These are phyloP conservation scores for Drosophila pectinifera DNA, from an alignment of 1,140 invertebrate genomes.

Conservation along the genomic window DNA sequence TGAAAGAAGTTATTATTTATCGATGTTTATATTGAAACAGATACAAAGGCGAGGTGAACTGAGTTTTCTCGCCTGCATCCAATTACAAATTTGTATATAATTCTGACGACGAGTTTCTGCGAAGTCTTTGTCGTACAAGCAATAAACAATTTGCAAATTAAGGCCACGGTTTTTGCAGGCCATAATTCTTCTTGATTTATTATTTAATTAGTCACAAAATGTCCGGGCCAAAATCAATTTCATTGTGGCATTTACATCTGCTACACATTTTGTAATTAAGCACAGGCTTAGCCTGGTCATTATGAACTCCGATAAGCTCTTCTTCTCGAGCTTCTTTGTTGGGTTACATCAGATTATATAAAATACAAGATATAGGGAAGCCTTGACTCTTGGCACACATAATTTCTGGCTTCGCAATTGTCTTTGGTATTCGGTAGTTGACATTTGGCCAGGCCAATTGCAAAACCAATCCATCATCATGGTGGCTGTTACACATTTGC, in stretches of 20 bases:
- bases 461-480: constrained; percentile 23
- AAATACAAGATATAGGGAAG: too few species aligned
- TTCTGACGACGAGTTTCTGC: background rate
- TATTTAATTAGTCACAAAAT: constrained; percentile 4
- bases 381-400: background rate
- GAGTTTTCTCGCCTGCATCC: too few species aligned
- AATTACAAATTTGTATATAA: too few species aligned
- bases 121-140: background rate
- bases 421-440: constrained; percentile 14
- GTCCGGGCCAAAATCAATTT: background rate
- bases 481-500: background rate
- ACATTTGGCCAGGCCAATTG: constrained; percentile 16
- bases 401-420: background rate
- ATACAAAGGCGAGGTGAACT: background rate
- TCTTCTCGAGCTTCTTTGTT: background rate
- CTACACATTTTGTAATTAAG: background rate
- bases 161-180: background rate
- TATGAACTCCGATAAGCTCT: background rate
- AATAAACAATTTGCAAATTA: constrained; percentile 2
- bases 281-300: too few species aligned
- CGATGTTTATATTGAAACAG: constrained; percentile 25
- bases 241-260: background rate
- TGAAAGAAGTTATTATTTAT: constrained; percentile 33
- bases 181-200: constrained; percentile 4
- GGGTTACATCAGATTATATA: background rate